Evolutionary conservation across 2,888 invertebrate genomes (phyloP).

Genomic region (Pyrocoelia pectoralis): DNA sequence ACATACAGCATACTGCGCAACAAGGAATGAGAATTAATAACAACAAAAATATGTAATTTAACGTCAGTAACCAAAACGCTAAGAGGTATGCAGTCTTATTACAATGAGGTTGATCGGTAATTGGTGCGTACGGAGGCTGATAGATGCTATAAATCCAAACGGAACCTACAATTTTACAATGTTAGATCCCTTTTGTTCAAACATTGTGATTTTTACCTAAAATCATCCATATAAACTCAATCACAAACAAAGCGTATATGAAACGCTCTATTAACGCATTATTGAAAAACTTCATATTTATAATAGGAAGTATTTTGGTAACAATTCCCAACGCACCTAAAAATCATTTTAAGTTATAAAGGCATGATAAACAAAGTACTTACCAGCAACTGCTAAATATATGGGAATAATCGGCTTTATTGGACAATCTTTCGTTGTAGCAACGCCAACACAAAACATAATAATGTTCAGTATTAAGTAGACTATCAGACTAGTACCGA

Average conservation of each 20-base stretch:
- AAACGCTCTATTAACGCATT: slow-evolving; percentile 7
- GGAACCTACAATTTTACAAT: not conserved
- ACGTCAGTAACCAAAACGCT: slow-evolving; percentile 48
- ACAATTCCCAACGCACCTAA: not conserved
- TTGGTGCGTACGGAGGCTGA: slow-evolving; percentile 38
- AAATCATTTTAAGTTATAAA: not conserved
- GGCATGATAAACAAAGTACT: slow-evolving; percentile 23
- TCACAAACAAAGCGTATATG: not conserved
- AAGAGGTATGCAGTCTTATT: slow-evolving; percentile 51
- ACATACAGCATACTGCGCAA: slow-evolving; percentile 41
- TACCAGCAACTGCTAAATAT: slow-evolving; percentile 51
- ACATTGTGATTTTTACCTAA: too few species aligned
- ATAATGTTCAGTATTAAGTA: slow-evolving; percentile 45
- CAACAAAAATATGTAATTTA: slow-evolving; percentile 39
- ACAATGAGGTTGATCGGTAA: slow-evolving; percentile 39
- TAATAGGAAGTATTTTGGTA: not conserved
- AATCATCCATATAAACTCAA: slow-evolving; percentile 28
- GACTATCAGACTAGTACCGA: slow-evolving; percentile 43
- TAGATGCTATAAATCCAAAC: slow-evolving; percentile 51
- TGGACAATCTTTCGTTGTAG: slow-evolving; percentile 48
- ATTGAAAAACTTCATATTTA: not conserved
- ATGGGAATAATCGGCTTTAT: slow-evolving; percentile 50
- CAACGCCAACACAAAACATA: slow-evolving; percentile 47
- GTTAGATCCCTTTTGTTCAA: too few species aligned
- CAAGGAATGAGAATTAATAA: slow-evolving; percentile 41